Evolutionary conservation across 2,113 vertebrate species (phyloP).

Genomic region (Salvator merianae): DNA sequence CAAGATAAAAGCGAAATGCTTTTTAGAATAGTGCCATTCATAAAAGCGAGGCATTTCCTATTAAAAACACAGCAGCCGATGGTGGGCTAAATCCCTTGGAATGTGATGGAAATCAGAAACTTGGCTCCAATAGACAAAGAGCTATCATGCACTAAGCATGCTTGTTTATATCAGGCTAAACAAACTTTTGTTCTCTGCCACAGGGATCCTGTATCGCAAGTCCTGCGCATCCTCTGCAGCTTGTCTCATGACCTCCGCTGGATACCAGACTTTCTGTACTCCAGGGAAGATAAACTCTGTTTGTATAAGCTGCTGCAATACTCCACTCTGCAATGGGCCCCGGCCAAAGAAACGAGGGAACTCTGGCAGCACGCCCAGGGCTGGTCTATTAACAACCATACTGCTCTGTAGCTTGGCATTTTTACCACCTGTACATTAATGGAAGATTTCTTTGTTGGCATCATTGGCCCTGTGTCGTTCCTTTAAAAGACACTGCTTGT

Average conservation of each 20-base stretch:
- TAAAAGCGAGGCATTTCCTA: rapidly evolving
- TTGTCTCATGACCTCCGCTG: conserved; percentile 94
- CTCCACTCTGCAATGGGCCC: conserved; percentile 93
- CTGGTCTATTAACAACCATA: conserved; percentile 23
- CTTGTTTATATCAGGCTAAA: conserved; percentile 1
- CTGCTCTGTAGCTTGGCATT: conserved; percentile 61
- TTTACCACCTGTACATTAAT: conserved; percentile 47
- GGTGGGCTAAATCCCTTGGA: neutral
- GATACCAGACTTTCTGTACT: conserved; percentile 98
- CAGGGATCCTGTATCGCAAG: conserved; percentile 95
- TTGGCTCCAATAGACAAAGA: neutral
- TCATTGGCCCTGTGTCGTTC: conserved; percentile 32
- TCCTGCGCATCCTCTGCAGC: conserved; percentile 93
- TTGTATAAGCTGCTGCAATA: conserved; percentile 98
- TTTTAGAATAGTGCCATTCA: neutral
- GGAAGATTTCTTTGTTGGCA: conserved; percentile 35
- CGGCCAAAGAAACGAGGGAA: conserved; percentile 83
- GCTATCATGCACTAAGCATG: rapidly evolving
- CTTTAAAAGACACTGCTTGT: conserved; percentile 55
- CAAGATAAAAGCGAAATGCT: neutral
- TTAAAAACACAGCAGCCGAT: neutral
- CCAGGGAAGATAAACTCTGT: conserved; percentile 93
- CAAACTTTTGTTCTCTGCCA: conserved; percentile 63
- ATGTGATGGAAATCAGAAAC: neutral
- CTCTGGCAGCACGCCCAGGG: neutral